Evolutionary conservation across 1,140 invertebrate genomes (phyloP), one percentile per base, ranked within the genome.

Genomic region (Melanaphis sacchari): DNA sequence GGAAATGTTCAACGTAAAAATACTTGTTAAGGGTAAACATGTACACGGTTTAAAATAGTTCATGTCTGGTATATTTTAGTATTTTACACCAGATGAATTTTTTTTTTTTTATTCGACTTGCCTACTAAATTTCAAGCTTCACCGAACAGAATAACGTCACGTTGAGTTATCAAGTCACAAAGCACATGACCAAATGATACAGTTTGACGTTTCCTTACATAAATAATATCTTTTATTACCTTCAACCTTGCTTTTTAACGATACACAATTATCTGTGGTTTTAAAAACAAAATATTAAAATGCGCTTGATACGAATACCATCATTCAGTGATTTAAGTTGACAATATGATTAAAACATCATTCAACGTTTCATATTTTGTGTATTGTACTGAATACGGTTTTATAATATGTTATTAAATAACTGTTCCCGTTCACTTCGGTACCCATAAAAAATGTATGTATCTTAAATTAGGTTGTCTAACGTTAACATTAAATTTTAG

Each of bases 81-180:
- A n/a, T 76, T 5, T 76, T 18, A 4, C n/a, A 9, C 1, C 31
- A n/a, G 59, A n/a, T n/a, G 59, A 76, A 76, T 43, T 43, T 8
- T 18, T n/a, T n/a, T n/a, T 4, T n/a, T 76, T 76, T 15, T 76
- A 76, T 76, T n/a, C 18, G n/a, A 15, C 6, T 4, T n/a, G 36
- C 59, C 59, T 76, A 31, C 43, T 87, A 87, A n/a, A 87, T 87
- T 87, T 87, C 43, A 49, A 46, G 43, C 85, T 87, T 49, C 85
- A 36, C 85, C 21, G 18, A 43, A 87, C 85, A 49, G 15, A 84
- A 87, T 46, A 87, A 87, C 43, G 85, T 87, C 85, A 87, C n/a
- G 85, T 87, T 49, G 31, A 5, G 49, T 87, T 46, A 46, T 87
- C 40, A n/a, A 46, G 15, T 46, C 5, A 87, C 43, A 38, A 11